phyloP scores from a whole-genome alignment of 1,140 invertebrate species.

The Ctenoplectra terminalis region DNA sequence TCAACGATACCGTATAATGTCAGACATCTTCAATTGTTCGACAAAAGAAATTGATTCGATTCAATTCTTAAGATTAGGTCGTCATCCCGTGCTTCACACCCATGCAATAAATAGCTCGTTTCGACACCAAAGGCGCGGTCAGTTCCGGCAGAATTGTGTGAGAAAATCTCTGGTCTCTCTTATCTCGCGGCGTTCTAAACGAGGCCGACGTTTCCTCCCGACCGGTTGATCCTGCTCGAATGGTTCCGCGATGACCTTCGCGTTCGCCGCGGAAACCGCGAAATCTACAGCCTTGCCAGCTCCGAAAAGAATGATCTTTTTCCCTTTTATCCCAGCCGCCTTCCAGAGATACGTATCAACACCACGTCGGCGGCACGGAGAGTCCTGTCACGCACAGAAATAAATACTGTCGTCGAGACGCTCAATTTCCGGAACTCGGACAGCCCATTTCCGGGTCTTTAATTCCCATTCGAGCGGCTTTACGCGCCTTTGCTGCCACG shows the following conservation, averaged over 20 bases:
- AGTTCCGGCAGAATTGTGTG: conserved; percentile 33
- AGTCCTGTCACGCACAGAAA: not conserved
- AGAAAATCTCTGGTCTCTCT: conserved; percentile 4
- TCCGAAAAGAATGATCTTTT: conserved; percentile 4
- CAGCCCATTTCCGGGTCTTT: not conserved
- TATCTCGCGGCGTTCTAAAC: conserved; percentile 27
- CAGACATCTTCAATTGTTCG: not conserved
- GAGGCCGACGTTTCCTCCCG: conserved; percentile 41
- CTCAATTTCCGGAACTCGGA: conserved; percentile 15
- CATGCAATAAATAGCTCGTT: not conserved
- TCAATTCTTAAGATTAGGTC: not conserved
- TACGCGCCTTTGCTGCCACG: not conserved
- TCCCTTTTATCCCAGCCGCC: conserved; percentile 3
- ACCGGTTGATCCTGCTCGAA: conserved; percentile 3
- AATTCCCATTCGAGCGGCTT: not conserved
- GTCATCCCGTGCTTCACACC: too few species aligned
- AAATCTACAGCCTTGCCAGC: conserved; percentile 34
- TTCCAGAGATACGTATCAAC: conserved; percentile 39
- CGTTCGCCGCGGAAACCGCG: not conserved
- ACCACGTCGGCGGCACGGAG: too few species aligned
- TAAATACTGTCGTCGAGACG: too few species aligned
- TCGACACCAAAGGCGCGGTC: conserved; percentile 24
- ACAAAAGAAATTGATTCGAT: not conserved
- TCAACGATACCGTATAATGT: too few species aligned
- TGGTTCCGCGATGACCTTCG: conserved; percentile 26